Conservation (phyloP, 2,888 invertebrate genomes). For the Oscheius myriophilus region DNA sequence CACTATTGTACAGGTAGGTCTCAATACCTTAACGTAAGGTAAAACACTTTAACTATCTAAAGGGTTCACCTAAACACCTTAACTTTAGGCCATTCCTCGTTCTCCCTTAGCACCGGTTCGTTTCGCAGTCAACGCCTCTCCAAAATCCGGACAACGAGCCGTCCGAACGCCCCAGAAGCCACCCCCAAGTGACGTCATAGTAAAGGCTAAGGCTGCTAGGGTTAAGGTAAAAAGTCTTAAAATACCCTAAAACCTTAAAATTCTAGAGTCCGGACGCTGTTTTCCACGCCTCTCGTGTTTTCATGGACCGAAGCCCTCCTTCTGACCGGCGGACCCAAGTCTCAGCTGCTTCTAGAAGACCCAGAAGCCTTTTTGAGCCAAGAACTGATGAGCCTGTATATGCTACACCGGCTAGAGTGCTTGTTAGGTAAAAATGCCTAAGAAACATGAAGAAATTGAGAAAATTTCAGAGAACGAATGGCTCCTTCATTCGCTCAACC, state of each 20-base stretch:
- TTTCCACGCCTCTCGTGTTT: constrained; percentile 29
- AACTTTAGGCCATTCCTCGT: background rate
- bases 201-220: constrained; percentile 22
- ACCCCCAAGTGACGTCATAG: constrained; percentile 6
- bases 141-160: constrained; percentile 20
- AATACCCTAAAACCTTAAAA: background rate
- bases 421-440: constrained; percentile 10
- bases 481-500: constrained; percentile 20
- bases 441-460: background rate
- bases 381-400: constrained; percentile 28
- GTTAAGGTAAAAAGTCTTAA: constrained; percentile 6
- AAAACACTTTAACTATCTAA: background rate
- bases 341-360: constrained; percentile 1
- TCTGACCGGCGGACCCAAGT: constrained; percentile 15
- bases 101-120: constrained; percentile 24
- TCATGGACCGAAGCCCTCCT: constrained; percentile 30
- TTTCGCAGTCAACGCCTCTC: constrained; percentile 24
- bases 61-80: background rate
- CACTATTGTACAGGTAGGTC: constrained; percentile 4
- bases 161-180: constrained; percentile 30
- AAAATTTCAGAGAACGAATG: constrained; percentile 20
- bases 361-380: constrained; percentile 23
- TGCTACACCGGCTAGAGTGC: constrained; percentile 31
- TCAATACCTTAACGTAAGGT: background rate
- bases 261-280: constrained; percentile 28